A percentile compares a stretch with the other conserved stretches of the same genome.
phyloP scores from a whole-genome alignment of 2,888 invertebrate genomes.

The Amphipoea oculea region DNA sequence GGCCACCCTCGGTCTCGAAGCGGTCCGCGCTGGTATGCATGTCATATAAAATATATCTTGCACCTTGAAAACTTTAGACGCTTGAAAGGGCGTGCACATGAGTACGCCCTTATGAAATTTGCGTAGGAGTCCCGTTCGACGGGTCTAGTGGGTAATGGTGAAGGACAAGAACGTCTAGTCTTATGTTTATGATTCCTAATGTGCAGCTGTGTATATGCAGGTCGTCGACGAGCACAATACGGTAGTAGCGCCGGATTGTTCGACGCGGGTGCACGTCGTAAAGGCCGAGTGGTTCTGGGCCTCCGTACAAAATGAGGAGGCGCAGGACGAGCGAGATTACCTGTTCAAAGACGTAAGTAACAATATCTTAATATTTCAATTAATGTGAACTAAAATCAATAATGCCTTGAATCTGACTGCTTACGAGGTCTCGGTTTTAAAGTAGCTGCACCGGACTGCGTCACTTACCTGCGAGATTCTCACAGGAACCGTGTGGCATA shows the following conservation, averaged over 20 bases:
- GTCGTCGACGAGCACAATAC: slow-evolving; percentile 96
- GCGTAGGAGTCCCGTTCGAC: slow-evolving; percentile 60
- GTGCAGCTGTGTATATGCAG: slow-evolving; percentile 82
- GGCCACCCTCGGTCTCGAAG: slow-evolving; percentile 64
- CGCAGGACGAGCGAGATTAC: slow-evolving; percentile 97
- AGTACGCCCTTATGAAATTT: slow-evolving; percentile 58
- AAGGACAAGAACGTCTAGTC: slow-evolving; percentile 45
- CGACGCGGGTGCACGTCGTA: slow-evolving; percentile 93
- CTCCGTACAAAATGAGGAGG: slow-evolving; percentile 98
- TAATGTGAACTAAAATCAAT: neutral
- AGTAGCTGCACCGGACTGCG: neutral
- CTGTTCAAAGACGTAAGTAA: slow-evolving; percentile 95
- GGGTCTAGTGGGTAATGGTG: slow-evolving; percentile 58
- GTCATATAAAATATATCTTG: slow-evolving; percentile 68
- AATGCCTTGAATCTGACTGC: neutral
- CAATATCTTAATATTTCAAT: neutral
- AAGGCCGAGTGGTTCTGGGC: slow-evolving; percentile 99
- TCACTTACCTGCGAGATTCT: neutral
- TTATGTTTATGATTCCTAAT: slow-evolving; percentile 50
- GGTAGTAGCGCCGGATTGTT: slow-evolving; percentile 93
- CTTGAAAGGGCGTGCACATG: slow-evolving; percentile 74
- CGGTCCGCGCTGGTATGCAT: slow-evolving; percentile 78
- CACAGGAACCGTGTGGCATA: neutral
- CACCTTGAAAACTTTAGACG: slow-evolving; percentile 71
- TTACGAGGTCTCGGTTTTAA: slow-evolving; percentile 3